A percentile compares a stretch with the other conserved stretches of the same genome.
These are phyloP conservation scores for Lapara coniferarum DNA, from an alignment of 2,888 invertebrate genomes.

Conservation along the genomic window DNA sequence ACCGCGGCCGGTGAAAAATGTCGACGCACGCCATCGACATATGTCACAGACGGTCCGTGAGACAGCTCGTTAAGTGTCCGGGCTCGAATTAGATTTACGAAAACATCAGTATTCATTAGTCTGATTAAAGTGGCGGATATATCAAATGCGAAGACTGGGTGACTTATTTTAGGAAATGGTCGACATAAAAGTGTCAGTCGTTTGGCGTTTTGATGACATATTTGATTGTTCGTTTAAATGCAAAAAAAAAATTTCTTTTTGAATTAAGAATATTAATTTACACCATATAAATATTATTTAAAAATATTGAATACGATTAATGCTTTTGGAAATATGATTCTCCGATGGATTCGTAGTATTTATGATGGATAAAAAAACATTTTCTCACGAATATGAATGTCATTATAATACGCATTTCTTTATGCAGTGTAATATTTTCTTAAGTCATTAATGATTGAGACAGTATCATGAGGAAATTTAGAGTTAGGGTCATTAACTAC, in stretches of 20 bases:
- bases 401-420: too few species aligned
- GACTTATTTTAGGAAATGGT: conserved; percentile 6
- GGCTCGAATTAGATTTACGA: conserved; percentile 30
- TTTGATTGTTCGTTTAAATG: not conserved
- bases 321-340: too few species aligned
- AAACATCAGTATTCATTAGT: conserved; percentile 24
- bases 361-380: too few species aligned
- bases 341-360: too few species aligned
- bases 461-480: too few species aligned
- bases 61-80: conserved; percentile 54
- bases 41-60: conserved; percentile 48
- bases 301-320: too few species aligned
- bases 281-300: too few species aligned
- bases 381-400: too few species aligned
- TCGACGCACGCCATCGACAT: conserved; percentile 44
- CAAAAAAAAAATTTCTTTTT: too few species aligned
- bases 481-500: not conserved
- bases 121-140: conserved; percentile 23
- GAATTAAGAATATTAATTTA: too few species aligned
- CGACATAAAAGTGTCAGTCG: not conserved
- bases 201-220: not conserved
- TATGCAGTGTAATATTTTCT: too few species aligned
- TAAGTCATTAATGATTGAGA: too few species aligned
- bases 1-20: conserved; percentile 50
- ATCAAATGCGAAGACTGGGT: conserved; percentile 19